Conservation (phyloP, 1,140 invertebrate genomes). For the Drosophila suzukii region DNA sequence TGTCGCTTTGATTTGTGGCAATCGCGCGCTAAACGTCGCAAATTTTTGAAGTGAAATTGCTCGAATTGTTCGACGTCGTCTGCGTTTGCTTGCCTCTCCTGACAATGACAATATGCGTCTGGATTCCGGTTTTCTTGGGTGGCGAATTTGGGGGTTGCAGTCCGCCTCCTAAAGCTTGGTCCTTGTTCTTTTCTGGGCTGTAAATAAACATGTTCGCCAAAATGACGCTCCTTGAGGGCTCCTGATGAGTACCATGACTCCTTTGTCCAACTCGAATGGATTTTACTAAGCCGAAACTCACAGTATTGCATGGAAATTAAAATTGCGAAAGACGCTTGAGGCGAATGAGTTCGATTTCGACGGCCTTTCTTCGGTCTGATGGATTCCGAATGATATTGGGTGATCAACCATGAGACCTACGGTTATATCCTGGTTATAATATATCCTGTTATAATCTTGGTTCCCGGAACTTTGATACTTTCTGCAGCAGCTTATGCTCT, state of each 20-base stretch:
- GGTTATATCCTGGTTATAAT: too few relatives aligned
- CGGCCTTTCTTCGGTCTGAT: not conserved
- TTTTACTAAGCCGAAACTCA: constrained; percentile 4
- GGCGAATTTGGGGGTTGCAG: constrained; percentile 17
- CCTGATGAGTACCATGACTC: constrained; percentile 20
- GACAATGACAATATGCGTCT: constrained; percentile 60
- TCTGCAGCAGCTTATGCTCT: not conserved
- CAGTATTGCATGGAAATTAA: constrained; percentile 62
- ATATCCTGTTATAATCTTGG: too few relatives aligned
- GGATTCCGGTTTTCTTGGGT: constrained; percentile 22
- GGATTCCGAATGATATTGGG: too few relatives aligned
- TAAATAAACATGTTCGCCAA: constrained; percentile 78
- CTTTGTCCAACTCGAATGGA: constrained; percentile 31
- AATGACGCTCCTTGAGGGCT: constrained; percentile 55
- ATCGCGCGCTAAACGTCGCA: constrained; percentile 79
- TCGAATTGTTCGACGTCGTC: constrained; percentile 68
- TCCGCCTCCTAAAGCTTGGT: constrained; percentile 31
- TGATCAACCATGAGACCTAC: too few relatives aligned
- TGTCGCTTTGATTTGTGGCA: constrained; percentile 80
- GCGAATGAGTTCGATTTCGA: not conserved
- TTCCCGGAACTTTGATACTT: not conserved
- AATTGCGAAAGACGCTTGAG: constrained; percentile 55
- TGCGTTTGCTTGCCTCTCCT: constrained; percentile 1
- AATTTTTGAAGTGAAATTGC: constrained; percentile 80
- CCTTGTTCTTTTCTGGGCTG: constrained; percentile 65